These are phyloP conservation scores for Gallirallus australis DNA, from an alignment of 2,797 vertebrate species.

Conservation along the genomic window DNA sequence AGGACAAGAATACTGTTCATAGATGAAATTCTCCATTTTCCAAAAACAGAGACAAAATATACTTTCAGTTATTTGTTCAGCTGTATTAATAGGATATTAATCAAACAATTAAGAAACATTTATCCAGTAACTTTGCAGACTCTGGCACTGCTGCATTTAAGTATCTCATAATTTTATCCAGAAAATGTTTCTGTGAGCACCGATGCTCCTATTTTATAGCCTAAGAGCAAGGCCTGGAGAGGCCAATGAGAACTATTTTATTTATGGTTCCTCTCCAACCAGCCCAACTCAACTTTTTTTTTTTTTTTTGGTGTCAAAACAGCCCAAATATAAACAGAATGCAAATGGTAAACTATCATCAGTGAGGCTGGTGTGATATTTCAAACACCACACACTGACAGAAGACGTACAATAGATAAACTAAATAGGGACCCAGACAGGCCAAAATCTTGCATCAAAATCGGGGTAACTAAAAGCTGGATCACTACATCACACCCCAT, in stretches of 20 bases:
- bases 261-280: neutral
- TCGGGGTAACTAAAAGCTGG: neutral
- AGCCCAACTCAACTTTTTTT: neutral
- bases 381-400: neutral
- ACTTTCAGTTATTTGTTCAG: slow-evolving; percentile 4
- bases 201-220: neutral
- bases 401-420: neutral
- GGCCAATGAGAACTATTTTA: neutral
- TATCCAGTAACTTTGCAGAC: neutral
- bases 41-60: slow-evolving; percentile 1
- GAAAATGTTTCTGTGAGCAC: neutral
- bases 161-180: neutral
- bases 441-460: neutral
- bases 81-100: neutral
- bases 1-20: neutral
- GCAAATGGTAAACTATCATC: neutral
- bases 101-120: neutral
- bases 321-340: neutral
- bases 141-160: neutral
- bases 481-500: neutral
- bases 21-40: neutral
- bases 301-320: neutral
- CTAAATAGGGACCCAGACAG: neutral
- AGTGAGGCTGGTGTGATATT: neutral
- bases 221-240: neutral